Evolutionary conservation across 37 sponge, comb jelly and placozoan genomes (phyloP).

Genomic region (Theonella swinhoei): DNA sequence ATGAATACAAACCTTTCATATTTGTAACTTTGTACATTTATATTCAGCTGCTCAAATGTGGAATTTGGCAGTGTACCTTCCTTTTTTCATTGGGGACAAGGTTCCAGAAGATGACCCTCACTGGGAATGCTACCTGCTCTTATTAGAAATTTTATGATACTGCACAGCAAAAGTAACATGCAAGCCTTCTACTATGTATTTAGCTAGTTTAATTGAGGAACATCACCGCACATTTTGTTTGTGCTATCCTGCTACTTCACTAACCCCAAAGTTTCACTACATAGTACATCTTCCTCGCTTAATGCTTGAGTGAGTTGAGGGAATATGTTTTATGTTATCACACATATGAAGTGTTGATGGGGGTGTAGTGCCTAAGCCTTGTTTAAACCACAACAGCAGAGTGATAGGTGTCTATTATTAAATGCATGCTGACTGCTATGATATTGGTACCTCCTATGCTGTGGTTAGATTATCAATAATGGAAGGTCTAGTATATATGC

Average conservation of each 20-base stretch:
- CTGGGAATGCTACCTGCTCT: conserved; percentile 45
- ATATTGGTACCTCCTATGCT: no score
- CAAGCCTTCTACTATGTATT: background rate
- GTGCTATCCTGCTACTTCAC: conserved; percentile 27
- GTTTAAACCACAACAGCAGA: no score
- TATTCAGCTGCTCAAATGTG: no score
- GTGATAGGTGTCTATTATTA: no score
- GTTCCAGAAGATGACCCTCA: conserved; percentile 21
- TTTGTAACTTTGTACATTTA: conserved; percentile 15
- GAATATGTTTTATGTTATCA: no score
- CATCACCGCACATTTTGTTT: background rate
- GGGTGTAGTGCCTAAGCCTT: no score
- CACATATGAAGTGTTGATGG: no score
- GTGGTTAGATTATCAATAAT: no score
- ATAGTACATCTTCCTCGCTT: conserved; percentile 22
- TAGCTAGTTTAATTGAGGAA: conserved; percentile 16
- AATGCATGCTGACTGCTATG: no score
- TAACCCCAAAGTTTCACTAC: no score
- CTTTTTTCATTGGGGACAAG: conserved; percentile 16
- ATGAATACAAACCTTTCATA: no score
- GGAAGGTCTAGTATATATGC: background rate
- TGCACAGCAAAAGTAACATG: conserved; percentile 1
- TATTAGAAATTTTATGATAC: conserved; percentile 15
- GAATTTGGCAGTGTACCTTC: conserved; percentile 11
- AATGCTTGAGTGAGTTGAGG: conserved; percentile 20